Conservation (phyloP, 2,888 invertebrate genomes). For the Drosophila nr. perissopoda region DNA sequence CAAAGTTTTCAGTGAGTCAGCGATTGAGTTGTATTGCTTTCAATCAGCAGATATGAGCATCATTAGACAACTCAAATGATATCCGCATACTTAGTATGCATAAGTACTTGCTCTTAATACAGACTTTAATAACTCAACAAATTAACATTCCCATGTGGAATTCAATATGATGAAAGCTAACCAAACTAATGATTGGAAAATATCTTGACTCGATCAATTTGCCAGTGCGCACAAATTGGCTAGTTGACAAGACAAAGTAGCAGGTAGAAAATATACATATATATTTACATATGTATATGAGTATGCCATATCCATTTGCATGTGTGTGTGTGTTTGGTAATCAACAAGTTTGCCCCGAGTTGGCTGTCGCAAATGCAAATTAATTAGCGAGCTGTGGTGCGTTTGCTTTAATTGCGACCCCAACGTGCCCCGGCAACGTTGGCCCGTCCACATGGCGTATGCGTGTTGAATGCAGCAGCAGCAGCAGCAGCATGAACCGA, state of each 20-base stretch:
- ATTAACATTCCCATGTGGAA: slow-evolving; percentile 18
- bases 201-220: slow-evolving; percentile 62
- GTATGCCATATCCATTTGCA: background rate
- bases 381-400: slow-evolving; percentile 69
- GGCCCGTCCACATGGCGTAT: slow-evolving; percentile 64
- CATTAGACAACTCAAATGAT: slow-evolving; percentile 27
- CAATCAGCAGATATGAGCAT: background rate
- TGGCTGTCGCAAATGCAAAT: slow-evolving; percentile 70
- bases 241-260: slow-evolving; percentile 49
- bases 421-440: slow-evolving; percentile 23
- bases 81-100: slow-evolving; percentile 35
- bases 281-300: background rate
- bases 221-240: slow-evolving; percentile 46
- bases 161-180: slow-evolving; percentile 27
- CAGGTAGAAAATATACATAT: background rate
- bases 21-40: background rate
- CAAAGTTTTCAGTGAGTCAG: background rate
- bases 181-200: slow-evolving; percentile 62
- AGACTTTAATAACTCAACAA: slow-evolving; percentile 27
- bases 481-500: slow-evolving; percentile 5
- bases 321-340: slow-evolving; percentile 40
- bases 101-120: slow-evolving; percentile 32
- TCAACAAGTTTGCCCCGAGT: slow-evolving; percentile 66
- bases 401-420: slow-evolving; percentile 72
- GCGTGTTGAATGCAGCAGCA: slow-evolving; percentile 62